phyloP scores from a whole-genome alignment of 2,888 invertebrate genomes.

The Drosophila prolongata region DNA sequence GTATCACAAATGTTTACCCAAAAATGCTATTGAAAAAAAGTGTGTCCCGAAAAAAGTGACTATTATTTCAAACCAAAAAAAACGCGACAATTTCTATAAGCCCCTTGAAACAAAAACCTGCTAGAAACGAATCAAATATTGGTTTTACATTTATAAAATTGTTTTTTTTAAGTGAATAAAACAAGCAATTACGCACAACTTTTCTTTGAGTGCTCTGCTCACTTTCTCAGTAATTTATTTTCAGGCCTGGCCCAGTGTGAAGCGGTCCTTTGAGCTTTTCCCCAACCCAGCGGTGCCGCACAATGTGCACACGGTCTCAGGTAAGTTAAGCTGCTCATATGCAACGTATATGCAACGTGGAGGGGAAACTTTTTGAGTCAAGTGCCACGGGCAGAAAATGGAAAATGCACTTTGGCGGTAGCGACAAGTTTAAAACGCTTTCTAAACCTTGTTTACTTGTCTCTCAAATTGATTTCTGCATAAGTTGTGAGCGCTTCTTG shows the following conservation, averaged over 20 bases:
- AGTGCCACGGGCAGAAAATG: constrained; percentile 47
- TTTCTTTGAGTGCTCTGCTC: neutral
- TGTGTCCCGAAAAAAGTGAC: too few species aligned
- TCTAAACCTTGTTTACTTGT: constrained; percentile 51
- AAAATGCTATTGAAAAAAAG: neutral
- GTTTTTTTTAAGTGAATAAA: too few species aligned
- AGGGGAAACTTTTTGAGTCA: constrained; percentile 53
- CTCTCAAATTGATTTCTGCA: constrained; percentile 61
- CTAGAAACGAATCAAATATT: too few species aligned
- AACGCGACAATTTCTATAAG: too few species aligned
- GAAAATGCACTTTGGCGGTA: constrained; percentile 61
- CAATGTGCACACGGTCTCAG: constrained; percentile 82
- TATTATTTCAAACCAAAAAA: too few species aligned
- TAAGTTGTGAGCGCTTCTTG: constrained; percentile 34
- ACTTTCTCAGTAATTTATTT: constrained; percentile 2
- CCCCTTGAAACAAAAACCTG: too few species aligned
- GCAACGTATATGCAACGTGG: neutral
- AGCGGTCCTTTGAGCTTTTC: constrained; percentile 82
- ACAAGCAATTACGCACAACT: too few species aligned
- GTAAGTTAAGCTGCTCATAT: constrained; percentile 65
- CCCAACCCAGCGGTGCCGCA: constrained; percentile 70
- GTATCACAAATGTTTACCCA: neutral
- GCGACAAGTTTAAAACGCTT: constrained; percentile 51
- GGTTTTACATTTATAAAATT: too few species aligned
- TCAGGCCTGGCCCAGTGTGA: constrained; percentile 84